Percentiles rank a stretch among this genome's conserved stretches.
phyloP scores from a whole-genome alignment of 2,113 vertebrate species.

The Stigmatopora argus region DNA sequence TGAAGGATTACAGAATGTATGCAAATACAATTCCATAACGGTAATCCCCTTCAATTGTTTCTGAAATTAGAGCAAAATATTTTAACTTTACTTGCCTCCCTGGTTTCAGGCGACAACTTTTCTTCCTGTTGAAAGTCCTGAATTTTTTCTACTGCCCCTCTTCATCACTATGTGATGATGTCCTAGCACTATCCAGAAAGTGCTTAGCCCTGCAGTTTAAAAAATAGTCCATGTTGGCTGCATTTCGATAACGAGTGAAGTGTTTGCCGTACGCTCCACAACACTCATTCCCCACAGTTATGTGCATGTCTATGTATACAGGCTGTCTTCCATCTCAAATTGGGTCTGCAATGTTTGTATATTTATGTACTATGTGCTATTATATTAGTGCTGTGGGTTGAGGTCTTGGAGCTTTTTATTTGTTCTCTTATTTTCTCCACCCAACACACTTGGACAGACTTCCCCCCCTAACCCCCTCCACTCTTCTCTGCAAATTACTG shows the following conservation, averaged over 20 bases:
- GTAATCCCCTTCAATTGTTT: neutral
- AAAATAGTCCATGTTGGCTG: conserved; percentile 51
- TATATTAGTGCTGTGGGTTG: conserved; percentile 20
- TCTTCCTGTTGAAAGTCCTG: conserved; percentile 2
- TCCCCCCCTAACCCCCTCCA: conserved; percentile 30
- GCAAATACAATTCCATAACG: neutral
- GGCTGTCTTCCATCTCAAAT: neutral
- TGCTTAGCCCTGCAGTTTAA: conserved; percentile 52
- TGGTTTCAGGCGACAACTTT: neutral
- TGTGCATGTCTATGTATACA: conserved; percentile 26
- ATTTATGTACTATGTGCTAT: conserved; percentile 35
- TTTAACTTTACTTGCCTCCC: neutral
- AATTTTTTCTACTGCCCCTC: conserved; percentile 7
- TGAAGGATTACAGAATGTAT: too few relatives aligned
- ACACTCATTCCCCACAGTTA: conserved; percentile 34
- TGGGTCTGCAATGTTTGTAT: conserved; percentile 12
- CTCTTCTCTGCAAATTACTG: conserved; percentile 59
- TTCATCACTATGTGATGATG: conserved; percentile 30
- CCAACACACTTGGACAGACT: conserved; percentile 52
- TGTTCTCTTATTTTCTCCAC: conserved; percentile 50
- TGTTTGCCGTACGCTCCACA: conserved; percentile 45
- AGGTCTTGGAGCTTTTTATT: conserved; percentile 52
- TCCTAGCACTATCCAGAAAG: conserved; percentile 43
- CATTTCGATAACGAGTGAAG: conserved; percentile 57
- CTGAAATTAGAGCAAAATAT: neutral